Conservation (phyloP, 2,888 invertebrate genomes). For the Caenorhabditis afra region DNA sequence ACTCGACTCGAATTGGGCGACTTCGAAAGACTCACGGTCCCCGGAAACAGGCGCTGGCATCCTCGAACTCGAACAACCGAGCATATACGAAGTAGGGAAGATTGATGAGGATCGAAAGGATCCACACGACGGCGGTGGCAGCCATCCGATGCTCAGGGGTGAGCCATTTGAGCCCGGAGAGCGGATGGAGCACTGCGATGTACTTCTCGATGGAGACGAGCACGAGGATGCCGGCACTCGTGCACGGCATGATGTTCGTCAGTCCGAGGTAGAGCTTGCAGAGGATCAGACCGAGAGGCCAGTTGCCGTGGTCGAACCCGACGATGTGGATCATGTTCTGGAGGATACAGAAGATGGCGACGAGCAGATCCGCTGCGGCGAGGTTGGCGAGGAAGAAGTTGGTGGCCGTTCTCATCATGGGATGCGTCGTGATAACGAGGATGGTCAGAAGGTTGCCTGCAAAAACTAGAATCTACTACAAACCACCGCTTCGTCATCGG, state of each 20-base stretch:
- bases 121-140: constrained; percentile 72
- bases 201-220: constrained; percentile 90
- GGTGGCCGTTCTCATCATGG: constrained; percentile 89
- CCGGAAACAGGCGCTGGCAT: constrained; percentile 53
- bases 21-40: constrained; percentile 31
- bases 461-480: constrained; percentile 80
- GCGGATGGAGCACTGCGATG: constrained; percentile 82
- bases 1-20: not conserved
- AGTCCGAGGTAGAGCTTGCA: constrained; percentile 94
- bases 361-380: constrained; percentile 92
- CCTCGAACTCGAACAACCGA: constrained; percentile 55
- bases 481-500: constrained; percentile 1
- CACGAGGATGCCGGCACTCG: constrained; percentile 91
- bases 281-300: constrained; percentile 86
- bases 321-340: constrained; percentile 91
- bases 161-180: constrained; percentile 70
- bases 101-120: constrained; percentile 63
- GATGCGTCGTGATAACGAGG: constrained; percentile 89
- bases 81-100: constrained; percentile 68
- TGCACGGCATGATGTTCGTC: constrained; percentile 88
- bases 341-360: constrained; percentile 93
- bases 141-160: constrained; percentile 70
- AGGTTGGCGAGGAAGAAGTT: constrained; percentile 93
- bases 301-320: constrained; percentile 81
- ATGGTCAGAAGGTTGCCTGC: constrained; percentile 91